Conservation (phyloP, 2,888 invertebrate genomes). For the Hypercompe scribonia region DNA sequence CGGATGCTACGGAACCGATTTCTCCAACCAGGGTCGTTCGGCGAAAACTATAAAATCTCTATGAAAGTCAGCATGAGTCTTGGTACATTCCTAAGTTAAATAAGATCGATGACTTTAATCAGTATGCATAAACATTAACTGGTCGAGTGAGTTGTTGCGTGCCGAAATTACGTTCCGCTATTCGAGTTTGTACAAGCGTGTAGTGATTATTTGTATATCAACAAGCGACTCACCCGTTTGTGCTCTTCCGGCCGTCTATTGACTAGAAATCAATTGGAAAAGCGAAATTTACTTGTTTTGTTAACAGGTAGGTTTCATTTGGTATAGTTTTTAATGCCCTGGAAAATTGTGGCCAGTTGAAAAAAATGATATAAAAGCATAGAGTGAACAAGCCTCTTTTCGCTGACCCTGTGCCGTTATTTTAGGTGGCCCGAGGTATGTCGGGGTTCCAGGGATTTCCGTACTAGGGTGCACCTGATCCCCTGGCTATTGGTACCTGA, state of each 20-base stretch:
- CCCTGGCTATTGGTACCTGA: too few relatives aligned
- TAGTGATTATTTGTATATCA: background rate
- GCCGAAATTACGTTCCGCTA: constrained; percentile 32
- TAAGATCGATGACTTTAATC: constrained; percentile 23
- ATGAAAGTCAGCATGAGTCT: background rate
- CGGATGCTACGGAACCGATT: background rate
- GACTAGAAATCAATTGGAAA: background rate
- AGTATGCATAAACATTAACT: constrained; percentile 28
- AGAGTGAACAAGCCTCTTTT: too few relatives aligned
- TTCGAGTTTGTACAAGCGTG: constrained; percentile 11
- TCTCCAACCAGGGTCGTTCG: background rate
- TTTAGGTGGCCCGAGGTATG: too few relatives aligned
- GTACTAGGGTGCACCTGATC: too few relatives aligned
- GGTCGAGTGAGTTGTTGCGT: constrained; percentile 25
- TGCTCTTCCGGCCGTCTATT: background rate
- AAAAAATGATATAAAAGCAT: too few relatives aligned
- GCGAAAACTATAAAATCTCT: background rate
- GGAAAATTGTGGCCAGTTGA: too few relatives aligned
- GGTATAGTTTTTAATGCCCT: background rate
- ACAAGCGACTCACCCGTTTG: background rate
- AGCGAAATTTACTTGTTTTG: background rate
- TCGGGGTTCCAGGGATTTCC: too few relatives aligned
- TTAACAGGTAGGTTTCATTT: background rate
- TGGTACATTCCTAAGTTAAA: constrained; percentile 4
- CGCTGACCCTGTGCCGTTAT: too few relatives aligned